Evolutionary conservation across 2,888 invertebrate species (phyloP).

Genomic region (Aradus depressus): DNA sequence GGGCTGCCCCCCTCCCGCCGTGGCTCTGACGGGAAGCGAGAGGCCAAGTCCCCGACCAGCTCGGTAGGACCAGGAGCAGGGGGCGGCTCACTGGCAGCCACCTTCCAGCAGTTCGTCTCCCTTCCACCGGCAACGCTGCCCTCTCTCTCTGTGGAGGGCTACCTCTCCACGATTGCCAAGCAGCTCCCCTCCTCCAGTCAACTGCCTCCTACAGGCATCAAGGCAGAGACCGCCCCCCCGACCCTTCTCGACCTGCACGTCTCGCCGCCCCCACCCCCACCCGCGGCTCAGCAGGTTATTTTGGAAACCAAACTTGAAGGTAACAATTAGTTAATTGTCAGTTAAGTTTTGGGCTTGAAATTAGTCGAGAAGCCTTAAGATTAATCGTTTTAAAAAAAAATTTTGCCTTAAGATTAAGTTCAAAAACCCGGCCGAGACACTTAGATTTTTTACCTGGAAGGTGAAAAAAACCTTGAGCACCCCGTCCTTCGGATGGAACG

Average conservation of each 20-base stretch:
- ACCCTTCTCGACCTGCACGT: constrained; percentile 2
- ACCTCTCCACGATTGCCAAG: constrained; percentile 33
- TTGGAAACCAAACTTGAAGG: no score
- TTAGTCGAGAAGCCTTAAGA: no score
- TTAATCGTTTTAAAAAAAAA: no score
- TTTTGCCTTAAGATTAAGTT: no score
- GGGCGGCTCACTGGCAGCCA: constrained; percentile 41
- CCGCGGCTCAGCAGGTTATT: no score
- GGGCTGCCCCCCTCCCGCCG: constrained; percentile 16
- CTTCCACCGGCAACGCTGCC: constrained; percentile 22
- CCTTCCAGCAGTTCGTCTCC: constrained; percentile 41
- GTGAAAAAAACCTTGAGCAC: no score
- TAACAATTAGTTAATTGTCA: no score
- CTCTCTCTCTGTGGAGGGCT: constrained; percentile 35
- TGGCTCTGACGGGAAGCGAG: constrained; percentile 18
- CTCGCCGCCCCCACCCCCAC: no score
- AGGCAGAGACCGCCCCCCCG: not conserved
- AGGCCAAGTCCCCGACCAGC: constrained; percentile 17
- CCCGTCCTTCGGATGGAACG: no score
- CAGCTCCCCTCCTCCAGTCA: not conserved
- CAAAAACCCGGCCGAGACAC: no score
- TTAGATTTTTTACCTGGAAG: no score
- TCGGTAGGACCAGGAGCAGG: constrained; percentile 40
- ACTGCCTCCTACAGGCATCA: constrained; percentile 4
- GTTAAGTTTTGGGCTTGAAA: no score